Conservation (phyloP, 2,888 invertebrate genomes). For the Himalopsyche tibetana region DNA sequence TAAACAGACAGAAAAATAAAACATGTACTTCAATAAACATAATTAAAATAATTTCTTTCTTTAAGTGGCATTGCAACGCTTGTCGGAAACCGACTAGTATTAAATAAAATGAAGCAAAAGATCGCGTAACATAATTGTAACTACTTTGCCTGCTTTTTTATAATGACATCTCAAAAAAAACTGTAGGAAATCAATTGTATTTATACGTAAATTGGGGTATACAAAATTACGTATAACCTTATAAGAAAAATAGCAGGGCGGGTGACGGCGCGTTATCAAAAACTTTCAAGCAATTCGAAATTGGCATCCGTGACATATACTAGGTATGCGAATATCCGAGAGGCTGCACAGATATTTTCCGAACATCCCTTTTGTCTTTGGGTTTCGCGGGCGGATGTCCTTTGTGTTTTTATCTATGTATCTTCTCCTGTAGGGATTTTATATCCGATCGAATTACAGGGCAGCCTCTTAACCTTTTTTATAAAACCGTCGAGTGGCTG, state of each 20-base stretch:
- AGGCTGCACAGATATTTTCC: slow-evolving; percentile 16
- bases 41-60: too few species aligned
- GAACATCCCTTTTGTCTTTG: slow-evolving; percentile 11
- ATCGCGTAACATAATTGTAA: too few species aligned
- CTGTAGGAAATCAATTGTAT: too few species aligned
- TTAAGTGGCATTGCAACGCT: too few species aligned
- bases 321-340: slow-evolving; percentile 5
- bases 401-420: slow-evolving; percentile 52
- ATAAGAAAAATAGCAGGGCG: not conserved
- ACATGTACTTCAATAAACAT: too few species aligned
- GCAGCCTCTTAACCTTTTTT: slow-evolving; percentile 51
- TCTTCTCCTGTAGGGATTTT: slow-evolving; percentile 47
- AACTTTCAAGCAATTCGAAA: slow-evolving; percentile 14
- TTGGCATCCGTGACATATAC: slow-evolving; percentile 28
- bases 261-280: not conserved
- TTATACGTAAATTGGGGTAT: too few species aligned
- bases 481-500: slow-evolving; percentile 44
- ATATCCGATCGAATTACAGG: slow-evolving; percentile 50
- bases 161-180: too few species aligned
- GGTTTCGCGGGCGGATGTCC: slow-evolving; percentile 35
- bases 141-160: too few species aligned
- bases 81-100: too few species aligned
- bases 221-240: not conserved
- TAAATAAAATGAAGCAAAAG: too few species aligned
- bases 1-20: too few species aligned